These are phyloP conservation scores for Sinocyclocheilus anophthalmus DNA, from an alignment of 2,113 vertebrate species.

Conservation along the genomic window DNA sequence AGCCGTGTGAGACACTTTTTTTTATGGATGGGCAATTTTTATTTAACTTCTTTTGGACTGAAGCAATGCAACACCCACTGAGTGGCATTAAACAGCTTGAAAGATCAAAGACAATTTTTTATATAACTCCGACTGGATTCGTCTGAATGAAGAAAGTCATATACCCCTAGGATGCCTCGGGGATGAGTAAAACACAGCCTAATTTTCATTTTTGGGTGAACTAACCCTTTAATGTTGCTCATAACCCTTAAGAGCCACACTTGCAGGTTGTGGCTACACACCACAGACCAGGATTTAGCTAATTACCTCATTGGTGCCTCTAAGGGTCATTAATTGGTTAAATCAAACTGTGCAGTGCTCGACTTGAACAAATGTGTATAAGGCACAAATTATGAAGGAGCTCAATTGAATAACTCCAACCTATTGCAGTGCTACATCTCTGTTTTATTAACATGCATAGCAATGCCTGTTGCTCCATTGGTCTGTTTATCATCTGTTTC, in stretches of 20 bases:
- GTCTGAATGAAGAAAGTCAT: too few species aligned
- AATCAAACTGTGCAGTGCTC: not conserved
- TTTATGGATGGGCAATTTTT: too few species aligned
- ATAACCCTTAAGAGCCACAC: constrained; percentile 6
- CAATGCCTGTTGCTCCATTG: not conserved
- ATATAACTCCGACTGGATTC: too few species aligned
- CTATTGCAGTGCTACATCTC: not conserved
- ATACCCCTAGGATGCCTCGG: too few species aligned
- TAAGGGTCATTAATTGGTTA: constrained; percentile 12
- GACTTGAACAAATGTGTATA: constrained; percentile 12
- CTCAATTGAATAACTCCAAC: not conserved
- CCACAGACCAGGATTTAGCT: not conserved
- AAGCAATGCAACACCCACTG: too few species aligned
- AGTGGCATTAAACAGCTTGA: too few species aligned
- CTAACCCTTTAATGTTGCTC: not conserved
- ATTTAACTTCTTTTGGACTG: too few species aligned
- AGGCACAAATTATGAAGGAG: not conserved
- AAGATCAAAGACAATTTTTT: too few species aligned
- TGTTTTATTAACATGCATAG: not conserved
- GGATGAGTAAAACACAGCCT: too few species aligned
- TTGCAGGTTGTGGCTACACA: not conserved
- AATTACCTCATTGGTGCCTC: constrained; percentile 4
- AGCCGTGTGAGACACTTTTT: too few species aligned
- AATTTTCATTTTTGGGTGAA: too few species aligned
- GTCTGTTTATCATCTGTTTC: not conserved